Base-by-base conservation (phyloP, 2,888 invertebrate species). In the Synergus gifuensis region DNA sequence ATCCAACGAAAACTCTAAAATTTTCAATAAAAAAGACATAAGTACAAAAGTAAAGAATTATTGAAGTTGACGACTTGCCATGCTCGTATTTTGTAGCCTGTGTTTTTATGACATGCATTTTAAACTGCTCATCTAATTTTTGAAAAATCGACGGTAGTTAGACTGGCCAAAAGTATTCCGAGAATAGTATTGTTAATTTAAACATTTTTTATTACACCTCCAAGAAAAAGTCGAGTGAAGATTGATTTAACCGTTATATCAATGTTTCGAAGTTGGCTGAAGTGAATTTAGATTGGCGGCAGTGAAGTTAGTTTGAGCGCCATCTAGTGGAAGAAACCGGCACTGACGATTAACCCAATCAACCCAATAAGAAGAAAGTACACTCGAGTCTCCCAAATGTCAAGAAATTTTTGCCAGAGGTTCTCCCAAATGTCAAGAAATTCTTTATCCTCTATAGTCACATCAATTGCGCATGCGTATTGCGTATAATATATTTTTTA, bases 61-160 rank as follows among this genome's bases (percentile, higher is more conserved):
- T n/a, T 54, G 7, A 36, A 73, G 73, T 54, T 46, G 36, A 49
- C 16, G 28, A 46, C 22, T 36, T 36, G n/a, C 54, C 73, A 73
- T 54, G 73, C 73, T 73, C 16, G n/a, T 73, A 54, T 73, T 54
- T 54, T 73, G 18, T 54, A 36, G 49, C 28, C 49, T 49, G 73
- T 73, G 54, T 73, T 73, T 46, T 18, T 36, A 36, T 36, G 54
- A 73, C 73, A 73, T 73, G 73, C 73, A 36, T n/a, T 54, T 40
- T 28, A 16, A 54, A 54, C n/a, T 73, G 54, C 42, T 66, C 40
- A 66, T 42, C n/a, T 42, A 42, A n/a, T n/a, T 42, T 62, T 12
- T 12, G 4, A 54, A 54, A 49, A 54, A 73, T 73, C 54, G 40
- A 73, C 12, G 54, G 7, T 36, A 22, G 36, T 73, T 36, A 66